A percentile compares a stretch with the other conserved stretches of the same genome.
These are phyloP conservation scores for Rotaria socialis DNA, from an alignment of 2,888 invertebrate species.

Conservation along the genomic window DNA sequence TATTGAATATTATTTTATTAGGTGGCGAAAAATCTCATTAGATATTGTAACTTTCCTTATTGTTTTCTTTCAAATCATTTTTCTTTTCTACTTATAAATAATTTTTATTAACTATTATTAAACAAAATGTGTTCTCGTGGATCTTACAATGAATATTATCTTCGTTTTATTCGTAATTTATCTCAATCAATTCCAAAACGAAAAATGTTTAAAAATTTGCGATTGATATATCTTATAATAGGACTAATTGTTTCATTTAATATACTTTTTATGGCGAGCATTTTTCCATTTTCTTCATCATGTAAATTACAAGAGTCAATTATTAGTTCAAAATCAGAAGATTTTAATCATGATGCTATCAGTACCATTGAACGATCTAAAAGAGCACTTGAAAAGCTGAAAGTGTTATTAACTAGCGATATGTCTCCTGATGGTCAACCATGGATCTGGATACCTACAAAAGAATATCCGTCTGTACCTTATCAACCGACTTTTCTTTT, in stretches of 20 bases:
- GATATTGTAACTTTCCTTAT: no score
- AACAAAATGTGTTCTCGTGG: no score
- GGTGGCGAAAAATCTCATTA: no score
- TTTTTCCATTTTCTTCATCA: neutral
- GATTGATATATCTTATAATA: neutral
- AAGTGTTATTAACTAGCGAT: neutral
- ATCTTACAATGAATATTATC: no score
- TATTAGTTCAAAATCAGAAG: neutral
- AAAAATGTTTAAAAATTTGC: neutral
- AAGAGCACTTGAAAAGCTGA: neutral
- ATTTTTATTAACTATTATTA: no score
- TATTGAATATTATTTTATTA: no score
- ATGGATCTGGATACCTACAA: neutral
- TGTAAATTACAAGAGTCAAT: neutral
- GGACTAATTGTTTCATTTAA: neutral
- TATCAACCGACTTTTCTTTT: neutral
- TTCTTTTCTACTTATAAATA: no score
- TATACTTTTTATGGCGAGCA: neutral
- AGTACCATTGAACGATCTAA: neutral
- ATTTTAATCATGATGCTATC: neutral
- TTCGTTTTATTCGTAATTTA: neutral
- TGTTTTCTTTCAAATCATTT: no score
- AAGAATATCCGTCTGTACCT: constrained; percentile 10
- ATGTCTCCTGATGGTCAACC: neutral
- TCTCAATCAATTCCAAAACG: neutral